phyloP scores from a whole-genome alignment of 2,888 invertebrate species.

The Tachina lurida region DNA sequence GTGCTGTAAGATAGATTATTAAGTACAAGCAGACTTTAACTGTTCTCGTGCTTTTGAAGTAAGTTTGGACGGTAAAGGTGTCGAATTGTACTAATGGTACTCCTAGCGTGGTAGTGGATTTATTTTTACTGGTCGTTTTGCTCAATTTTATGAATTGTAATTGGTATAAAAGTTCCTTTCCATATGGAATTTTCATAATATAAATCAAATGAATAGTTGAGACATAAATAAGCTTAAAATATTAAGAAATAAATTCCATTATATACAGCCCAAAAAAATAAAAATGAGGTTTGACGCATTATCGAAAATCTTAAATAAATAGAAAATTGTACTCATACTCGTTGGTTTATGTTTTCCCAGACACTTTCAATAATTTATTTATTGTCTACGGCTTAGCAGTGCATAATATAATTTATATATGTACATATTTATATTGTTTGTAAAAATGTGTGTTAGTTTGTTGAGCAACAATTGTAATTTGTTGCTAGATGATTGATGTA shows the following conservation, averaged over 20 bases:
- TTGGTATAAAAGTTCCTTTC: too few species aligned
- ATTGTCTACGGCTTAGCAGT: neutral
- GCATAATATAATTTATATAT: neutral
- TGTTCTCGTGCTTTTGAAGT: too few species aligned
- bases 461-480: constrained; percentile 2
- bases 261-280: constrained; percentile 11
- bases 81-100: too few species aligned
- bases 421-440: neutral
- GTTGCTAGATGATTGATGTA: neutral
- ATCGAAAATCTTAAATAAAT: neutral
- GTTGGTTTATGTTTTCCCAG: constrained; percentile 10
- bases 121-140: too few species aligned
- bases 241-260: constrained; percentile 27
- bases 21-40: too few species aligned
- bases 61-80: too few species aligned
- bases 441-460: constrained; percentile 1
- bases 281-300: neutral
- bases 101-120: too few species aligned
- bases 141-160: too few species aligned
- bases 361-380: constrained; percentile 38
- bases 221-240: constrained; percentile 5
- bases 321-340: neutral
- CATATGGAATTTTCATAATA: too few species aligned
- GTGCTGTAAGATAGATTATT: too few species aligned
- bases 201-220: neutral